Evolutionary conservation across 2,888 invertebrate genomes (phyloP), one percentile per base, ranked within the genome.

Genomic region (Eledona agricola): DNA sequence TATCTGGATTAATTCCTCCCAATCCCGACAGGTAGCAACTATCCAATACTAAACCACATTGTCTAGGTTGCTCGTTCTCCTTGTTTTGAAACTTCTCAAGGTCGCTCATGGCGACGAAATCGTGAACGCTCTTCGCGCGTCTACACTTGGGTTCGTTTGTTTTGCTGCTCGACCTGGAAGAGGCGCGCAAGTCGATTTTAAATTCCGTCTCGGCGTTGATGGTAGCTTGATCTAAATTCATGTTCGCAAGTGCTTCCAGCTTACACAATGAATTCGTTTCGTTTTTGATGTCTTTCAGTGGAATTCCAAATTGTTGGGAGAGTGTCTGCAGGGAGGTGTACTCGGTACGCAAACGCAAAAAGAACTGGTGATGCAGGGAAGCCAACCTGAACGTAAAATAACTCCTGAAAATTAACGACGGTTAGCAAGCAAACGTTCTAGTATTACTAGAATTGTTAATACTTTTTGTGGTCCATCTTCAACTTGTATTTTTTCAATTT

Each of bases 351-450:
- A 89, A 75, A 67, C 87, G 85, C 64, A 88, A 78, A 76, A 87
- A 89, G 72, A 89, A 83, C 70, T 88, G 85, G 70, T 89, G 89
- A 71, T 89, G 89, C 29, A 89, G 74, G n/a, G 89, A 89, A 4
- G 88, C 88, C 53, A 89, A 74, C 74, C 87, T 87, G 75, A 89
- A 89, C 51, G 88, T 83, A 67, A 87, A 89, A 69, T 85, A 88
- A 68, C 87, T 88, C 75, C 84, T 83, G 69, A 19, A 79, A 65
- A 46, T 6, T 43, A 37, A 25, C 5, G 19, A 31, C 7, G 12
- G 11, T 23, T 11, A 12, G 9, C n/a, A n/a, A n/a, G n/a, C n/a
- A n/a, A n/a, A n/a, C n/a, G n/a, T n/a, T n/a, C n/a, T n/a, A n/a
- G n/a, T n/a, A n/a, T n/a, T n/a, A n/a, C n/a, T n/a, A n/a, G n/a